A percentile compares a stretch with the other conserved stretches of the same genome.
Conservation (phyloP, 2,113 vertebrate genomes). For the Prolemur simus region DNA sequence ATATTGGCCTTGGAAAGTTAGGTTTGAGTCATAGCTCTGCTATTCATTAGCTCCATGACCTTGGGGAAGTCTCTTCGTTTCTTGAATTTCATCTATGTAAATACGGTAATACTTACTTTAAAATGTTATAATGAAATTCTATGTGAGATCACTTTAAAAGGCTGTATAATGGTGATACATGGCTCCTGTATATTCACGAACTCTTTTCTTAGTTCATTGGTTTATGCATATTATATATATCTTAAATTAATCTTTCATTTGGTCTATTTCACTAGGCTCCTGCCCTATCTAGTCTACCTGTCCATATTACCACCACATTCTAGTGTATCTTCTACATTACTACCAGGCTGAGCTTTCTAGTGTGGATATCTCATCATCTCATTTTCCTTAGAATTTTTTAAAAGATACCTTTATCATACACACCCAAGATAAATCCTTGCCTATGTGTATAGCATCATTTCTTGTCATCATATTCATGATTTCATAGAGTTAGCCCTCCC, state of each 20-base stretch:
- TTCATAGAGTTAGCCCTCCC: neutral
- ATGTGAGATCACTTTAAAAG: neutral
- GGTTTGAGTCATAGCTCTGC: neutral
- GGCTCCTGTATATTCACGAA: neutral
- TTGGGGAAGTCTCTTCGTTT: neutral
- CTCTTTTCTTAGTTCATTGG: neutral
- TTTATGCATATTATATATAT: neutral
- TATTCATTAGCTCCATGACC: neutral
- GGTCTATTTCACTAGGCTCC: neutral
- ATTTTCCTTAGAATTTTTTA: neutral
- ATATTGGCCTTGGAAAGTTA: constrained; percentile 1
- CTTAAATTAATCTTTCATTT: constrained; percentile 1
- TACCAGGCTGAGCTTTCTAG: neutral
- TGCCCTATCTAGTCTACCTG: neutral
- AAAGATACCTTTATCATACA: neutral
- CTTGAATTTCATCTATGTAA: constrained; percentile 4
- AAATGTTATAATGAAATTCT: constrained; percentile 23
- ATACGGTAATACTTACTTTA: neutral
- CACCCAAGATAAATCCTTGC: neutral
- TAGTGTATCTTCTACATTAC: neutral
- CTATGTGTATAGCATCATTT: neutral
- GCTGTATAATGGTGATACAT: neutral
- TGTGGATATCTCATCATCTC: neutral
- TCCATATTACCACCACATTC: neutral
- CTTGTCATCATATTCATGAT: neutral